These are phyloP conservation scores for Aphodius granarius DNA, from an alignment of 2,888 invertebrate species.

Conservation along the genomic window DNA sequence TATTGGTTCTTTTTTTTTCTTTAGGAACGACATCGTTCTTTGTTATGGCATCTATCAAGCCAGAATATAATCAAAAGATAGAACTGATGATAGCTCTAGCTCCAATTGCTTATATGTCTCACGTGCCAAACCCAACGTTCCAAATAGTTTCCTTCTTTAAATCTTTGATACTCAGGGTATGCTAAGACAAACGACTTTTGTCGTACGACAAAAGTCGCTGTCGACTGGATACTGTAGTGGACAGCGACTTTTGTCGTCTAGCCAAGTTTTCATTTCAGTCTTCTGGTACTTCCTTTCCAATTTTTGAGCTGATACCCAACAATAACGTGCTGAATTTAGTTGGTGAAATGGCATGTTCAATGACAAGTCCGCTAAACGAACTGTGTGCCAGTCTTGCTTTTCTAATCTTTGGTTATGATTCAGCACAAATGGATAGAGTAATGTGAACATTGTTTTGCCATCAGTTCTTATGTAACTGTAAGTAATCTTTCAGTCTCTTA, in stretches of 20 bases:
- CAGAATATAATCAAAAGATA: conserved; percentile 65
- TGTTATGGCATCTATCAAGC: conserved; percentile 61
- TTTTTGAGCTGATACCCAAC: too few species aligned
- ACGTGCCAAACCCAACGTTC: conserved; percentile 40
- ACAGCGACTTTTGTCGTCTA: too few species aligned
- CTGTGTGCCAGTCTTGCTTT: conserved; percentile 69
- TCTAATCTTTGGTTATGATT: conserved; percentile 63
- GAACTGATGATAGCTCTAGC: conserved; percentile 65
- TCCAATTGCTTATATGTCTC: conserved; percentile 63
- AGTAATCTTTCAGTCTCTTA: conserved; percentile 6
- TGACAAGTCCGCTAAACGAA: too few species aligned
- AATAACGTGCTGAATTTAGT: too few species aligned
- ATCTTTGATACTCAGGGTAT: too few species aligned
- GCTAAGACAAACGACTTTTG: too few species aligned
- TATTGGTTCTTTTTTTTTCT: conserved; percentile 13
- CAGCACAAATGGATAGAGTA: conserved; percentile 58
- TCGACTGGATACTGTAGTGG: too few species aligned
- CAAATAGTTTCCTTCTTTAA: too few species aligned
- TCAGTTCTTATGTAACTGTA: not conserved
- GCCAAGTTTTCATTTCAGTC: too few species aligned
- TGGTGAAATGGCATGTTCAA: too few species aligned
- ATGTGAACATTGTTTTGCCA: not conserved
- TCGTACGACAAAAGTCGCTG: too few species aligned
- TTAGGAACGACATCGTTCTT: conserved; percentile 66
- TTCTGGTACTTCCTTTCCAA: too few species aligned